Base-by-base conservation (phyloP, 23 tunicate genomes). In the Phallusia fumigata region DNA sequence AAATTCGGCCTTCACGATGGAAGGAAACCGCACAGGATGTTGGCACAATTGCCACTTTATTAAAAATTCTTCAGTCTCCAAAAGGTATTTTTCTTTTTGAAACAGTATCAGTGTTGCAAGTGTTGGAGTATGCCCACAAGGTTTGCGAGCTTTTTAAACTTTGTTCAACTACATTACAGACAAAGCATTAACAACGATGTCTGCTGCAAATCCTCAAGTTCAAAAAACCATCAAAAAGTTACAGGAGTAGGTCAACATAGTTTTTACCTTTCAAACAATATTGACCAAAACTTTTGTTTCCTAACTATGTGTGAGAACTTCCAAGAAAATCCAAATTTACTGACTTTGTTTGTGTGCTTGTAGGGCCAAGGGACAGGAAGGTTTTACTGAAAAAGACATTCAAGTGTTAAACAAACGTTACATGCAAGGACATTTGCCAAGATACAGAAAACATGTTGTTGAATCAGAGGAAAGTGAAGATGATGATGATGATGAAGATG, bases 391-490 rank as follows among this genome's bases (percentile, higher is more conserved):
- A 65, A 82, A 79, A 44, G 96, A 91, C 53, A 35, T 86, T 77
- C 30, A 85, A 52, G 73, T 47, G 28, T 35, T 83, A 18, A 86
- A 91, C 77, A 76, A 83, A 50, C 79, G 96, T 16, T 91, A 86
- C 50, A 77, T 85, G 83, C 75, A 88, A 76, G 96, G 96, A 52
- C 90, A 82, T 44, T 19, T 86, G 50, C 96, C 96, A 30, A 83
- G 90, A 30, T 36, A 36, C 53, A 86, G 82, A 53, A 51, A 78
- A 36, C 18, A 11, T 35, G 31, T 44, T 74, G 81, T 32, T 30
- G 31, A 22, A 30, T 65, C 19, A 19, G 84, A 73, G 33, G 44
- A 51, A 64, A 52, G 21, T 80, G 58, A 73, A 49, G 87, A 78
- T 52, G 79, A 77, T 19, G 92, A 88, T 31, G 53, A 65, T 53